A percentile compares a stretch with the other conserved stretches of the same genome.
Conservation (phyloP, 2,888 invertebrate genomes). For the Heterodera filipjevi region DNA sequence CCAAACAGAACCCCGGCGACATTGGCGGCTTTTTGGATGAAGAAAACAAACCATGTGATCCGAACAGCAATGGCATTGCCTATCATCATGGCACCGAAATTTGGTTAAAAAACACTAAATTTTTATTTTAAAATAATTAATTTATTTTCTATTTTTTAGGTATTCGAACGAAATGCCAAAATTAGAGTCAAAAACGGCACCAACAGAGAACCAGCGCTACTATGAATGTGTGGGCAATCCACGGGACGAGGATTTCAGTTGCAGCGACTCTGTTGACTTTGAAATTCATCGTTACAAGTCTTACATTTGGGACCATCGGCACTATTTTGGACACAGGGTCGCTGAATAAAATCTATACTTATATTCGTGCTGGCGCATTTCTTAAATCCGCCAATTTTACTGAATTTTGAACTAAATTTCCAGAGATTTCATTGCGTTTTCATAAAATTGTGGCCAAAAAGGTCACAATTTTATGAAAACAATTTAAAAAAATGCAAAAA, state of each 20-base stretch:
- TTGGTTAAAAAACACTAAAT: slow-evolving; percentile 49
- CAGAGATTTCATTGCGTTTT: neutral
- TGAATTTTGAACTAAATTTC: neutral
- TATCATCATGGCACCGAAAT: slow-evolving; percentile 60
- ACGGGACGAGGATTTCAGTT: slow-evolving; percentile 56
- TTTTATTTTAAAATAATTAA: neutral
- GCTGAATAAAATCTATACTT: too few relatives aligned
- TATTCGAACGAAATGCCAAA: slow-evolving; percentile 51
- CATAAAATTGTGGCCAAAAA: too few relatives aligned
- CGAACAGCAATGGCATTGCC: slow-evolving; percentile 32
- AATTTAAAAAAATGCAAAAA: too few relatives aligned
- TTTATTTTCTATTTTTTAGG: slow-evolving; percentile 33
- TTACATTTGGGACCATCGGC: slow-evolving; percentile 56
- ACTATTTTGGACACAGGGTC: slow-evolving; percentile 59
- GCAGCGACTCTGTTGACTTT: slow-evolving; percentile 55
- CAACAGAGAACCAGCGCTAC: slow-evolving; percentile 34
- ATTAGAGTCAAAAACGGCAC: neutral
- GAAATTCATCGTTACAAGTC: slow-evolving; percentile 47
- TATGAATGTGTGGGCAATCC: slow-evolving; percentile 54
- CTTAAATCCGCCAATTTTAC: too few relatives aligned
- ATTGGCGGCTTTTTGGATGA: slow-evolving; percentile 14
- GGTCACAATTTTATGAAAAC: neutral
- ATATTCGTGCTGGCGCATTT: neutral
- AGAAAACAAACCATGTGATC: slow-evolving; percentile 44
- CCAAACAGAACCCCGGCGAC: neutral